Evolutionary conservation across 2,797 vertebrate species (phyloP).

Genomic region (Anas acuta): DNA sequence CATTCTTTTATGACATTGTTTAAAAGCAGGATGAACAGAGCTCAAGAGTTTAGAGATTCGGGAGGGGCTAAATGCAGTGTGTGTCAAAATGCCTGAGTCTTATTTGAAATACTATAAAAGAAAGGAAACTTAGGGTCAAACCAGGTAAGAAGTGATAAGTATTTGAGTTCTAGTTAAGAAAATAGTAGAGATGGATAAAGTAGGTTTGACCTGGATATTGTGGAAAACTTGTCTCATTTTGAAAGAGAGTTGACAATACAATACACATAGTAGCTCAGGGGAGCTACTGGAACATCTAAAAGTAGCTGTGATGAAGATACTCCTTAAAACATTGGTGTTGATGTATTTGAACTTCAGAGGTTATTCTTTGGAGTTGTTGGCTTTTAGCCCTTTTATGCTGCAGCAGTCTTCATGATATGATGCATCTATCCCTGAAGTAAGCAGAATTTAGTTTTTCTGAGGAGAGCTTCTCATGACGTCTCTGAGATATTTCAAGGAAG

Average conservation of each 20-base stretch:
- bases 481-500: background rate
- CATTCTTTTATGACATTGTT: background rate
- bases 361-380: background rate
- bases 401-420: background rate
- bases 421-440: background rate
- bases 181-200: background rate
- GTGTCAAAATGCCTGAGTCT: background rate
- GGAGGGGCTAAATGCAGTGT: background rate
- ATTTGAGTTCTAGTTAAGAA: background rate
- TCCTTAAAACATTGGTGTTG: background rate
- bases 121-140: background rate
- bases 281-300: background rate
- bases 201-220: background rate
- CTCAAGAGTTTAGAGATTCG: background rate
- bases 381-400: background rate
- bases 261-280: background rate
- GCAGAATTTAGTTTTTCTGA: background rate
- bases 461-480: background rate
- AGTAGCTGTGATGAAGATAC: background rate
- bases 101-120: background rate
- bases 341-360: background rate
- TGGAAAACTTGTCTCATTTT: background rate
- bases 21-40: background rate
- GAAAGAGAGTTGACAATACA: background rate
- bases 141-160: background rate